Base-by-base conservation (phyloP, 2,797 vertebrate species). In the Percopsis omiscomaycus region DNA sequence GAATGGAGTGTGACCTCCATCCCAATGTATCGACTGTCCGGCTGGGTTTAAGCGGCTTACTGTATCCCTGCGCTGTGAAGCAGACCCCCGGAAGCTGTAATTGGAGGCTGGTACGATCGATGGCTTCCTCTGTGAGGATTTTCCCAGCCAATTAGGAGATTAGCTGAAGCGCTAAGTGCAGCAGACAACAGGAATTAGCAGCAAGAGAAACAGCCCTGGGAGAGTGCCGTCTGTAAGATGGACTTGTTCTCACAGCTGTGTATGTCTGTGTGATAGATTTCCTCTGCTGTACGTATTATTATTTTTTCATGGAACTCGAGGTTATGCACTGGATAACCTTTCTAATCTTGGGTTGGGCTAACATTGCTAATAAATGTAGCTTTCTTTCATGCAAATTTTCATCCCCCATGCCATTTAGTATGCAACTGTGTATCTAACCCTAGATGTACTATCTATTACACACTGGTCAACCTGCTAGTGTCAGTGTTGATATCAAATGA, bases 131-230 rank as follows among this genome's bases (percentile, higher is more conserved):
- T 75, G 82, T 74, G 65, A 90, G 89, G 88, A 91, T 92, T 92
- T 92, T 89, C 88, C 80, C 86, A 88, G 86, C 86, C 89, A 93
- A 91, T 92, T 91, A 92, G 85, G 80, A 83, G 90, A 91, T 91
- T 91, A 91, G 85, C 78, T 87, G 63, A 75, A 80, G 79, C 70
- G 71, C 80, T 87, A 89, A 91, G 84, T 86, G 84, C 82, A 77
- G 56, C 79, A 87, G 84, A 88, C 87, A 89, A 83, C 75, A 81
- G 74, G 80, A 90, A 90, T 89, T 86, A 83, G 74, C 72, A 68
- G 76, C 62, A 48, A 70, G 75, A 76, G 81, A 84, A 85, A 84
- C 30, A 67, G 66, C 68, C 62, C 51, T 44, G 62, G 54, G 64
- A 51, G 50, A 69, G 70, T 37, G 52, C 52, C 67, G 55, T 75